These are phyloP conservation scores for Xiphias gladius DNA, from an alignment of 2,113 vertebrate species.

Conservation along the genomic window DNA sequence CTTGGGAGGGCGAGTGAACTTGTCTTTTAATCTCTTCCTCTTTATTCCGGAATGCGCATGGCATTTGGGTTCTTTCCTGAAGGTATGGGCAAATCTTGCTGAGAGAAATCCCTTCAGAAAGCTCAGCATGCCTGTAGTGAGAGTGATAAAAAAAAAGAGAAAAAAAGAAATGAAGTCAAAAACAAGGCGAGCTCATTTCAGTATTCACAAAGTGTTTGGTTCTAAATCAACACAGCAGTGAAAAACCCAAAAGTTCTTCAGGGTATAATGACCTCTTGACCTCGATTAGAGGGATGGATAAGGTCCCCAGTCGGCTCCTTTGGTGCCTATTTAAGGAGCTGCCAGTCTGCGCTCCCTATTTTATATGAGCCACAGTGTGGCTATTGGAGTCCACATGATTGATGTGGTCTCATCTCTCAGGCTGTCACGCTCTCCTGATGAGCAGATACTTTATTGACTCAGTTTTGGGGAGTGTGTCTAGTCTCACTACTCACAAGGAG, in stretches of 20 bases:
- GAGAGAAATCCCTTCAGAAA: background rate
- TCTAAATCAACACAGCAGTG: slow-evolving; percentile 9
- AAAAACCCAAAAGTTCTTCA: slow-evolving; percentile 27
- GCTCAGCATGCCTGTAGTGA: background rate
- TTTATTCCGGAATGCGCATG: slow-evolving; percentile 4
- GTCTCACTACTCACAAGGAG: slow-evolving; percentile 39
- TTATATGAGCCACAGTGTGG: slow-evolving; percentile 58
- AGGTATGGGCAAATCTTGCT: background rate
- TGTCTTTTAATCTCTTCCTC: slow-evolving; percentile 7
- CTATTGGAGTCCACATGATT: slow-evolving; percentile 68
- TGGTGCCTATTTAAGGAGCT: slow-evolving; percentile 59
- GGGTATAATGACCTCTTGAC: slow-evolving; percentile 43
- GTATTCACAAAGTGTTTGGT: slow-evolving; percentile 23
- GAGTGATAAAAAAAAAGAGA: background rate
- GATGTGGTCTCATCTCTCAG: slow-evolving; percentile 74
- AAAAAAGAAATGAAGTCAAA: background rate
- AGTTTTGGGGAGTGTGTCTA: slow-evolving; percentile 51
- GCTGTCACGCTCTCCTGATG: slow-evolving; percentile 70
- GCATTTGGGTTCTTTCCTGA: background rate
- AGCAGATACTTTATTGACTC: slow-evolving; percentile 77
- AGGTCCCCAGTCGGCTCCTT: slow-evolving; percentile 47
- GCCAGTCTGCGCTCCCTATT: slow-evolving; percentile 46
- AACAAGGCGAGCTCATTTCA: background rate
- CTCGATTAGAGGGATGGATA: slow-evolving; percentile 47
- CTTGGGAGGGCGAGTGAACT: background rate